These are phyloP conservation scores for Scopus umbretta DNA, from an alignment of 2,113 vertebrate genomes.

Conservation along the genomic window DNA sequence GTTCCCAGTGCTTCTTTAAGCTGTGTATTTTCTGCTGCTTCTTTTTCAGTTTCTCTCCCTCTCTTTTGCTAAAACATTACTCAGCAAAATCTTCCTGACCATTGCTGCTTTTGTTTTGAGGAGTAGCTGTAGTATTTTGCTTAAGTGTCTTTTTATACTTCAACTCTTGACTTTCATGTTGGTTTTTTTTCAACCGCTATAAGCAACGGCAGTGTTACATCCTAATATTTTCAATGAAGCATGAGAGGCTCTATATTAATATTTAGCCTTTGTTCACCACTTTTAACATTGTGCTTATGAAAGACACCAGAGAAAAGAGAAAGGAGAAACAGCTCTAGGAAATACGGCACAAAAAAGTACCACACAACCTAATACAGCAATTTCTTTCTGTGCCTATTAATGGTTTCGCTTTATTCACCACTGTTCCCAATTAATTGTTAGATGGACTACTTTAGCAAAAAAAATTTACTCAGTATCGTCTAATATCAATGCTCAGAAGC, in stretches of 20 bases:
- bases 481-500: neutral
- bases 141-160: neutral
- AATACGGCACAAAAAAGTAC: too few species aligned
- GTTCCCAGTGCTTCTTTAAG: neutral
- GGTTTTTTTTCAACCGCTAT: neutral
- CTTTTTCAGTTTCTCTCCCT: neutral
- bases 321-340: neutral
- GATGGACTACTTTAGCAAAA: neutral
- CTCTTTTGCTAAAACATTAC: neutral
- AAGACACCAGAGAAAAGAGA: neutral
- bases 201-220: neutral
- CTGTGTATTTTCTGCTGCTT: neutral
- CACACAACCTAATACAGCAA: neutral
- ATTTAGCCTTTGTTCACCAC: neutral
- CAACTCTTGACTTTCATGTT: neutral
- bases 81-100: neutral
- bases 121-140: neutral
- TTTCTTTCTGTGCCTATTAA: neutral
- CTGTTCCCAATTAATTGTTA: neutral
- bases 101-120: neutral
- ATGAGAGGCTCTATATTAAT: neutral
- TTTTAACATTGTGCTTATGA: neutral
- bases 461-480: neutral
- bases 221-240: neutral
- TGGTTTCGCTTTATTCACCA: neutral